Conservation (phyloP, 2,888 invertebrate genomes). For the Conistra vaccinii region DNA sequence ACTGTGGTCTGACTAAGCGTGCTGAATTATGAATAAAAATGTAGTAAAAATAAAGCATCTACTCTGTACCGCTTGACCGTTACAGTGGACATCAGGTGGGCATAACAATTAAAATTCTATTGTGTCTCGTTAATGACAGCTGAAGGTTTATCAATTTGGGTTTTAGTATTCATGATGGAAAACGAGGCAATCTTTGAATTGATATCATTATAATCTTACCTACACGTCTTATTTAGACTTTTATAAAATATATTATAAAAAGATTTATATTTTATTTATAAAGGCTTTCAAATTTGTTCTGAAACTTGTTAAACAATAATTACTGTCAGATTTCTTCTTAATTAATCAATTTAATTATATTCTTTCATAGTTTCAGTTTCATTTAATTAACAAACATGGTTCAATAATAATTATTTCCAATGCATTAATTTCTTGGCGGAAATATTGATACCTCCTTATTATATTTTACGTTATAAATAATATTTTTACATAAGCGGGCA, state of each 20-base stretch:
- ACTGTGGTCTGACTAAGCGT: too few species aligned
- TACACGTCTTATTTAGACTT: neutral
- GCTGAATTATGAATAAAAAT: constrained; percentile 17
- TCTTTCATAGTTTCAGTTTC: neutral
- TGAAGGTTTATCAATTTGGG: constrained; percentile 12
- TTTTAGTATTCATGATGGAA: constrained; percentile 13
- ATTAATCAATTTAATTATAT: neutral
- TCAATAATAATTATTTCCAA: neutral
- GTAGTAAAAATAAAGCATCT: neutral
- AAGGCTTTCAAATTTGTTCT: neutral
- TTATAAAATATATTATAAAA: neutral
- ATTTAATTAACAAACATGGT: neutral
- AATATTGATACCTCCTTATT: constrained; percentile 28
- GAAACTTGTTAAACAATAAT: neutral
- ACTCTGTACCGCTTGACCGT: too few species aligned
- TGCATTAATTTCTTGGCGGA: constrained; percentile 3
- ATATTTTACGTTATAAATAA: constrained; percentile 3
- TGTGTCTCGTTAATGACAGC: too few species aligned
- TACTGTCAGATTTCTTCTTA: neutral
- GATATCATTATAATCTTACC: neutral
- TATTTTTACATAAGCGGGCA: neutral
- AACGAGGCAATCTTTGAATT: neutral
- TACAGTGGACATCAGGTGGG: too few species aligned
- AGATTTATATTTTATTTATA: too few species aligned
- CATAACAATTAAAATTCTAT: too few species aligned